Evolutionary conservation across 2,797 vertebrate species (phyloP).

Genomic region (Gobio occitaniae): DNA sequence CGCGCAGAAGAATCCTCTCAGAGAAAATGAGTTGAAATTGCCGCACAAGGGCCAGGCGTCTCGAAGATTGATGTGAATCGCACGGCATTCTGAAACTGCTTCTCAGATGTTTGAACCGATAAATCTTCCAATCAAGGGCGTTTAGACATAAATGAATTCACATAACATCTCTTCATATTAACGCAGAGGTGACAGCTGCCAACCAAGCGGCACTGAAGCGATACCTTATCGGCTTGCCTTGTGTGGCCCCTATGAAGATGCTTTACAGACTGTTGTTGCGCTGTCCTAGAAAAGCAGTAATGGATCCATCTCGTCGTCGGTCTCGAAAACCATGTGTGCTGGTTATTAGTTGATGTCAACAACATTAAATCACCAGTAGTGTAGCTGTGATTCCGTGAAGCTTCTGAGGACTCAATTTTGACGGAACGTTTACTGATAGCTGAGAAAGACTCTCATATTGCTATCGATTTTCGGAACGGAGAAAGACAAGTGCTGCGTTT

Average conservation of each 20-base stretch:
- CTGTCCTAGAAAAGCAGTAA: conserved; percentile 26
- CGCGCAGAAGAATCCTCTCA: conserved; percentile 33
- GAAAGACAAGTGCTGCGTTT: conserved; percentile 38
- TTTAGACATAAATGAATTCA: conserved; percentile 36
- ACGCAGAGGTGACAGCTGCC: conserved; percentile 18
- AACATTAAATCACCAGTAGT: conserved; percentile 30
- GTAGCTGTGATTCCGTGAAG: conserved; percentile 27
- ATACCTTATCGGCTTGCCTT: conserved; percentile 14
- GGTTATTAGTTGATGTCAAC: conserved; percentile 41
- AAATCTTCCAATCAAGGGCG: conserved; percentile 44
- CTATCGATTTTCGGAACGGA: conserved; percentile 52
- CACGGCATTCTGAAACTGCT: conserved; percentile 4
- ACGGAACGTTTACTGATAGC: conserved; percentile 15
- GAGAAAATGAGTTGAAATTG: conserved; percentile 48
- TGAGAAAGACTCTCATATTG: conserved; percentile 50
- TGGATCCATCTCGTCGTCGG: conserved; percentile 9
- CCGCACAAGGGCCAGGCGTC: conserved; percentile 5
- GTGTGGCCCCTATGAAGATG: conserved; percentile 32
- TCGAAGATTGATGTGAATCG: conserved; percentile 42
- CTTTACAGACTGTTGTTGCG: conserved; percentile 21
- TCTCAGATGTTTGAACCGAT: conserved; percentile 26
- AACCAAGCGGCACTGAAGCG: background rate
- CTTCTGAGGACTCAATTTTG: conserved; percentile 43
- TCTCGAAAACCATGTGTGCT: conserved; percentile 3
- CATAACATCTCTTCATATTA: conserved; percentile 29